Percentiles rank a stretch among this genome's conserved stretches.
phyloP scores from a whole-genome alignment of 2,113 vertebrate genomes.

The Peromyscus polionotus region DNA sequence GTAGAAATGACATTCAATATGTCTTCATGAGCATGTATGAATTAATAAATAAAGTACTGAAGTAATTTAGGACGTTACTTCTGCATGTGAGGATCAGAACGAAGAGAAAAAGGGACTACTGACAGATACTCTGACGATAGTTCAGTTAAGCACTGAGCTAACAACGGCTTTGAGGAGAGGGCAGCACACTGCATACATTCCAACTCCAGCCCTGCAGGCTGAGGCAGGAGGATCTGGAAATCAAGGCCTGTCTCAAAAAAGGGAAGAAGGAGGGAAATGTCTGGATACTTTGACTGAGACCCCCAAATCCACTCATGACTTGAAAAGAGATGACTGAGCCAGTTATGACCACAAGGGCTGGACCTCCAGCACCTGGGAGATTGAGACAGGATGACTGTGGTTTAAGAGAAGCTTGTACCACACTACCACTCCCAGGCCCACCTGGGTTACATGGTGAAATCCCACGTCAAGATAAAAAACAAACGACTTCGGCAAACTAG shows the following conservation, averaged over 20 bases:
- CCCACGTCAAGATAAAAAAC: neutral
- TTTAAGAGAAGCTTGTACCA: neutral
- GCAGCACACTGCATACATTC: neutral
- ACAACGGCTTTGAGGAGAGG: neutral
- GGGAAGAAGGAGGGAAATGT: neutral
- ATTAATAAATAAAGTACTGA: neutral
- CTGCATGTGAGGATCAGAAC: slow-evolving; percentile 13
- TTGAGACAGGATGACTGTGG: too few relatives aligned
- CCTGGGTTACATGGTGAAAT: neutral
- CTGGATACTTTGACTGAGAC: neutral
- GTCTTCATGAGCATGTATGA: neutral
- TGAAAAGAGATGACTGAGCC: neutral
- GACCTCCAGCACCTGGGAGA: neutral
- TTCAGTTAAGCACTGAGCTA: neutral
- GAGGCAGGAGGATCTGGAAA: neutral
- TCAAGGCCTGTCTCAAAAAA: neutral
- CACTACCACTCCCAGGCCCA: neutral
- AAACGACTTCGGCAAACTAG: neutral
- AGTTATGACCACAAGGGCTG: neutral
- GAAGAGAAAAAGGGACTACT: neutral
- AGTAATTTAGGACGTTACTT: neutral
- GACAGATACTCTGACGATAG: neutral
- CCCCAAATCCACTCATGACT: neutral
- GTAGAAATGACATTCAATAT: neutral
- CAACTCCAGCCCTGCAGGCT: neutral